Conservation (phyloP, 2,113 vertebrate species). For the Lycocorax pyrrhopterus region DNA sequence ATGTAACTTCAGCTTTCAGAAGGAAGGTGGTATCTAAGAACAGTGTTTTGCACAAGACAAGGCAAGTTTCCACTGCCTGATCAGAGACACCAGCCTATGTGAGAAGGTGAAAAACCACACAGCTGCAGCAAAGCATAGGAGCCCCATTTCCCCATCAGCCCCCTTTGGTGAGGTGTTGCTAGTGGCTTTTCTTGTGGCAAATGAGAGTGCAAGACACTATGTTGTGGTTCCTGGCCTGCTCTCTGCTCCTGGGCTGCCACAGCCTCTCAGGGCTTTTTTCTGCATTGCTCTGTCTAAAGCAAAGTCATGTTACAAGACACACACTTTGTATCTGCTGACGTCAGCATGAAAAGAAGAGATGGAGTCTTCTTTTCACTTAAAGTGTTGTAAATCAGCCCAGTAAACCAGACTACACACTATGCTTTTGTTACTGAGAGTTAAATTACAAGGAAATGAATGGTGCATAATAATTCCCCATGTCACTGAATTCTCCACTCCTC, state of each 20-base stretch:
- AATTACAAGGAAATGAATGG: conserved; percentile 75
- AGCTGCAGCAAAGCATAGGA: neutral
- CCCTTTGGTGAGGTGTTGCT: neutral
- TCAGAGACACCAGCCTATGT: neutral
- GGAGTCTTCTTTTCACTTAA: conserved; percentile 60
- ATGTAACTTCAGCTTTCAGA: neutral
- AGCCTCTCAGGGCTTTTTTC: neutral
- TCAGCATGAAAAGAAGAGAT: conserved; percentile 65
- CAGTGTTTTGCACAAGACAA: neutral
- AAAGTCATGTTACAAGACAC: neutral
- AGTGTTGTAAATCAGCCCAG: conserved; percentile 68
- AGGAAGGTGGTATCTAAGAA: neutral
- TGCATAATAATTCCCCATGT: conserved; percentile 67
- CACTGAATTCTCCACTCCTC: conserved; percentile 52
- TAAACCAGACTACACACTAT: conserved; percentile 69
- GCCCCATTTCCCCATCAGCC: neutral
- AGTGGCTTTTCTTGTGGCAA: neutral
- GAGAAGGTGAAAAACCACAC: neutral
- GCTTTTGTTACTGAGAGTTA: conserved; percentile 71
- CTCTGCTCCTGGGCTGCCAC: neutral
- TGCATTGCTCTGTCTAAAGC: neutral
- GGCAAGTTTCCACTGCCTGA: neutral
- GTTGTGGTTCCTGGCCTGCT: neutral
- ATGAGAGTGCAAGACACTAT: neutral
- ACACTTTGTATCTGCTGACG: conserved; percentile 55